These are phyloP conservation scores for Torymus texanus DNA, from an alignment of 2,888 invertebrate species.

Conservation along the genomic window DNA sequence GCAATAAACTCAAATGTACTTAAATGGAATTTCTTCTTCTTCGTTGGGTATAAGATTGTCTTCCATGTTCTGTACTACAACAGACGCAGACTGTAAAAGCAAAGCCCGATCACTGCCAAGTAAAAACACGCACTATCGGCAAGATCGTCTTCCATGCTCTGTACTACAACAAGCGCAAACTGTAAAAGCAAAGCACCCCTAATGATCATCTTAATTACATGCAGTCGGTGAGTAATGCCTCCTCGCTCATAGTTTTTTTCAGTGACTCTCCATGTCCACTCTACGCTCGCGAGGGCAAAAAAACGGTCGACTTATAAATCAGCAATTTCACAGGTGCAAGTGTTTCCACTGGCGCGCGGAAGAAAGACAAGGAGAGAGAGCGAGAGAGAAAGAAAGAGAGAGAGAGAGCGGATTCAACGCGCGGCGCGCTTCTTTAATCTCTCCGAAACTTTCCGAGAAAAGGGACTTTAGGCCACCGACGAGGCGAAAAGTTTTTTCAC, in stretches of 20 bases:
- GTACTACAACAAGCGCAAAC: neutral
- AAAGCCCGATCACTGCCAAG: neutral
- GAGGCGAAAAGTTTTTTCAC: slow-evolving; percentile 47
- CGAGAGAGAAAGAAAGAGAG: no score
- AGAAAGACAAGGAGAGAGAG: no score
- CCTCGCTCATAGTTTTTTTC: no score
- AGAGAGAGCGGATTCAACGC: neutral
- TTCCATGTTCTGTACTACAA: no score
- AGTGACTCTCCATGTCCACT: no score
- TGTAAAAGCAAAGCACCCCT: slow-evolving; percentile 5
- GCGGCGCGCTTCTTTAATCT: slow-evolving; percentile 53
- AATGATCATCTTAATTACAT: slow-evolving; percentile 36
- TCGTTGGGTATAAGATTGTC: no score
- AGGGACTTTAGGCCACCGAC: slow-evolving; percentile 39
- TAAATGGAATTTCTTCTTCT: slow-evolving; percentile 5
- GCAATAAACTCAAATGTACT: neutral
- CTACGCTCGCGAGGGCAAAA: neutral
- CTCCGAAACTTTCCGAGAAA: slow-evolving; percentile 54
- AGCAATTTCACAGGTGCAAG: slow-evolving; percentile 49
- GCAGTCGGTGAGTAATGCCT: neutral
- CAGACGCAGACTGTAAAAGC: no score
- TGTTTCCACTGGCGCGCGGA: slow-evolving; percentile 28
- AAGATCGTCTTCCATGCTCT: slow-evolving; percentile 7
- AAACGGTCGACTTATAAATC: slow-evolving; percentile 43
- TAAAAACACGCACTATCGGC: neutral